These are phyloP conservation scores for Phaetusa simplex DNA, from an alignment of 2,113 vertebrate species.

Conservation along the genomic window DNA sequence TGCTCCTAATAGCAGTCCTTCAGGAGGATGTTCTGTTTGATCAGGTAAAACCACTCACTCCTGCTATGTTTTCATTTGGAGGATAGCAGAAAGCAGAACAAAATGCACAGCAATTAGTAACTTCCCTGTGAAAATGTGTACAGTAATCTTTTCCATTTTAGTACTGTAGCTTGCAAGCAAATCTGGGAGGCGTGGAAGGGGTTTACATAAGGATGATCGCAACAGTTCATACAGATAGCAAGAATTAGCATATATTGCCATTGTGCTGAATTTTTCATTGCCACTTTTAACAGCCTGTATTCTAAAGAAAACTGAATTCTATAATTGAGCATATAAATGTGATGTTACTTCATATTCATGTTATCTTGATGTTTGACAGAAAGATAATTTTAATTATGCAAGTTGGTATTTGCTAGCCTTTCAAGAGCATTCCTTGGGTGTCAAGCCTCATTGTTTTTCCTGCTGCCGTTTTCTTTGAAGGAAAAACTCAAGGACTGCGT, in stretches of 20 bases:
- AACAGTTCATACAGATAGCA: neutral
- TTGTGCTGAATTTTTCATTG: neutral
- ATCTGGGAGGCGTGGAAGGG: neutral
- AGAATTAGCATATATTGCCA: slow-evolving; percentile 12
- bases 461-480: neutral
- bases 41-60: neutral
- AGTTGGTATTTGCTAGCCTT: neutral
- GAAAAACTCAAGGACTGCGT: neutral
- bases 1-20: neutral
- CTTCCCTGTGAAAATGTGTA: neutral
- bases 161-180: neutral
- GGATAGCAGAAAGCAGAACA: neutral
- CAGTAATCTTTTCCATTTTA: neutral
- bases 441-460: neutral
- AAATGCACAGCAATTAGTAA: neutral
- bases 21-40: neutral
- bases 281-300: neutral
- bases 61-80: neutral
- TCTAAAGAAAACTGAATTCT: neutral
- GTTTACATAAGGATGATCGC: neutral
- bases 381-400: slow-evolving; percentile 3
- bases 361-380: neutral
- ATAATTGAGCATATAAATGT: neutral
- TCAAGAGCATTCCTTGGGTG: neutral
- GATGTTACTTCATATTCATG: neutral